These are phyloP conservation scores for Amiota mariae DNA, from an alignment of 2,888 invertebrate species.

Conservation along the genomic window DNA sequence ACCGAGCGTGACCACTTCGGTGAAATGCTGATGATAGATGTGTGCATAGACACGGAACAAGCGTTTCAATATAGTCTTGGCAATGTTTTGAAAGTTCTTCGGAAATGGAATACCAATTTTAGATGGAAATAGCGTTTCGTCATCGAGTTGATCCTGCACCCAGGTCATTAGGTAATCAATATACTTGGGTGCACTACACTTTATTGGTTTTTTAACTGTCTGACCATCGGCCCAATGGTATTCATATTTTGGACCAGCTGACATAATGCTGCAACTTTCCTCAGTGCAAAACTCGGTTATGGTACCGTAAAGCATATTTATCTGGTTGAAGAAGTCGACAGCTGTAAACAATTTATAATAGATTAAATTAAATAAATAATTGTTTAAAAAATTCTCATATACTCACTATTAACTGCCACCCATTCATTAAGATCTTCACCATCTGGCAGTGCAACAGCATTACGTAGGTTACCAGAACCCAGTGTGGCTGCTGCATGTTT, in stretches of 20 bases:
- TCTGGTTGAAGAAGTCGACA: conserved; percentile 99
- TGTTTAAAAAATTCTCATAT: not conserved
- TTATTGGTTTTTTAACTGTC: conserved; percentile 98
- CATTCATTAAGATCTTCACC: conserved; percentile 99
- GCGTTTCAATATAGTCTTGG: conserved; percentile 97
- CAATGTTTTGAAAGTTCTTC: conserved; percentile 96
- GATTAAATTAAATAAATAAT: not conserved
- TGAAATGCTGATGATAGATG: conserved; percentile 99
- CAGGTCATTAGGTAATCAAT: conserved; percentile 99
- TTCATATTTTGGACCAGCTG: conserved; percentile 98
- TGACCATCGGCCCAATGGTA: conserved; percentile 99
- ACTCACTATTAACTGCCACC: conserved; percentile 99
- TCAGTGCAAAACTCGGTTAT: conserved; percentile 99
- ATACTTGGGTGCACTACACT: conserved; percentile 98
- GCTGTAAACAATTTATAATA: conserved; percentile 76
- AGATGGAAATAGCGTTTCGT: conserved; percentile 97
- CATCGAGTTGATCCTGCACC: conserved; percentile 99
- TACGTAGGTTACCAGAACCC: conserved; percentile 95
- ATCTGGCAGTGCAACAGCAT: conserved; percentile 97
- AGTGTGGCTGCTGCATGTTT: conserved; percentile 98
- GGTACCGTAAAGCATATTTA: conserved; percentile 99
- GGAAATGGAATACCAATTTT: conserved; percentile 99
- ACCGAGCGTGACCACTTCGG: conserved; percentile 96
- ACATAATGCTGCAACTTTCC: conserved; percentile 98
- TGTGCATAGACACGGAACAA: conserved; percentile 99